phyloP scores from a whole-genome alignment of 1,140 invertebrate genomes.

The Stenopsyche tienmushanensis region DNA sequence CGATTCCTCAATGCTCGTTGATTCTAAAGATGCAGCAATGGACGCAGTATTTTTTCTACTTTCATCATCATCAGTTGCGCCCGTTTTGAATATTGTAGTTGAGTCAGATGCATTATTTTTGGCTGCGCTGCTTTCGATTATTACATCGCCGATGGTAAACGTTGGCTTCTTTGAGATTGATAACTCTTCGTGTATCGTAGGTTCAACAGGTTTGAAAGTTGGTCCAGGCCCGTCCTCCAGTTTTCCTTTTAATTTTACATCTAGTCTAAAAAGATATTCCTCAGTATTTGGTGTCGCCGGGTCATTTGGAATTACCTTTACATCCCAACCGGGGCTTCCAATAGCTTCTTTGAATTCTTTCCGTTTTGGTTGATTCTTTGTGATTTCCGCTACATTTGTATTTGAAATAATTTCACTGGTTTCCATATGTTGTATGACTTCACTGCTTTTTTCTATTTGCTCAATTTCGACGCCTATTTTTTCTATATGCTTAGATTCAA shows the following conservation, averaged over 20 bases:
- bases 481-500: constrained; percentile 28
- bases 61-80: too few species aligned
- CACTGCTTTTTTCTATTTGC: too few species aligned
- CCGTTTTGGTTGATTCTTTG: not conserved
- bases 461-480: constrained; percentile 23
- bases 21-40: too few species aligned
- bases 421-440: too few species aligned
- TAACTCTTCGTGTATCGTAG: constrained; percentile 44
- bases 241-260: constrained; percentile 41
- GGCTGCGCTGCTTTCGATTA: constrained; percentile 6
- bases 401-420: not conserved
- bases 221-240: not conserved
- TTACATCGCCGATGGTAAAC: constrained; percentile 34
- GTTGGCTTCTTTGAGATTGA: constrained; percentile 49
- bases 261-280: constrained; percentile 51
- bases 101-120: too few species aligned
- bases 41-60: too few species aligned
- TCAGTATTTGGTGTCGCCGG: constrained; percentile 49
- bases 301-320: constrained; percentile 26
- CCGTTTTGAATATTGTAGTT: too few species aligned
- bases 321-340: not conserved
- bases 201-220: constrained; percentile 5
- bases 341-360: not conserved
- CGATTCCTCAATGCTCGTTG: too few species aligned
- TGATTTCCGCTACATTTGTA: not conserved